Percentiles rank a stretch among this genome's conserved stretches.
phyloP scores from a whole-genome alignment of 2,113 vertebrate genomes.

The Picathartes gymnocephalus region DNA sequence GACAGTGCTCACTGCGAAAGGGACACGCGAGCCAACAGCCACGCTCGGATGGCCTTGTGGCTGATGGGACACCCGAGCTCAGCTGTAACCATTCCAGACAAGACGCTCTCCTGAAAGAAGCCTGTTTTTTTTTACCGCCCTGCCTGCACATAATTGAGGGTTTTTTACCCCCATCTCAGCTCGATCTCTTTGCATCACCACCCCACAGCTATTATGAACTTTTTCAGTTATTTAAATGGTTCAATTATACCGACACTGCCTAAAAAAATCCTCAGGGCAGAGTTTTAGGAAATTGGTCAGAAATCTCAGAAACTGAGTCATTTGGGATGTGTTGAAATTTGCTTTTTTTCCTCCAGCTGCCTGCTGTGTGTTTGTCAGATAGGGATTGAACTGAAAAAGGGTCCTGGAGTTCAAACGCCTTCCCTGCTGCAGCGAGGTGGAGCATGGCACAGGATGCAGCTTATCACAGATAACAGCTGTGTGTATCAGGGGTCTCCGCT shows the following conservation, averaged over 20 bases:
- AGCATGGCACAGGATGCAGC: constrained; percentile 33
- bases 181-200: not conserved
- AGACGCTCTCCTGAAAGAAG: not conserved
- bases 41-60: not conserved
- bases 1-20: not conserved
- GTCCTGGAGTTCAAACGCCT: constrained; percentile 25
- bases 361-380: constrained; percentile 52
- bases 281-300: constrained; percentile 45
- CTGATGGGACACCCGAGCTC: not conserved
- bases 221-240: not conserved
- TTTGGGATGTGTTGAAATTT: not conserved
- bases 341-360: not conserved
- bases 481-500: not conserved
- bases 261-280: not conserved
- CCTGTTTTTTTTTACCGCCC: not conserved
- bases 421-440: constrained; percentile 10
- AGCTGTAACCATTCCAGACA: not conserved
- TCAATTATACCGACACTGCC: not conserved
- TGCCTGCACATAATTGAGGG: not conserved
- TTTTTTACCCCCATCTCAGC: not conserved
- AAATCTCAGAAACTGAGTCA: constrained; percentile 28
- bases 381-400: not conserved
- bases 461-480: constrained; percentile 38
- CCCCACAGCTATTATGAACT: not conserved
- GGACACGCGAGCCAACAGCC: not conserved